phyloP scores from a whole-genome alignment of 2,797 vertebrate genomes.

The Megalops cyprinoides region DNA sequence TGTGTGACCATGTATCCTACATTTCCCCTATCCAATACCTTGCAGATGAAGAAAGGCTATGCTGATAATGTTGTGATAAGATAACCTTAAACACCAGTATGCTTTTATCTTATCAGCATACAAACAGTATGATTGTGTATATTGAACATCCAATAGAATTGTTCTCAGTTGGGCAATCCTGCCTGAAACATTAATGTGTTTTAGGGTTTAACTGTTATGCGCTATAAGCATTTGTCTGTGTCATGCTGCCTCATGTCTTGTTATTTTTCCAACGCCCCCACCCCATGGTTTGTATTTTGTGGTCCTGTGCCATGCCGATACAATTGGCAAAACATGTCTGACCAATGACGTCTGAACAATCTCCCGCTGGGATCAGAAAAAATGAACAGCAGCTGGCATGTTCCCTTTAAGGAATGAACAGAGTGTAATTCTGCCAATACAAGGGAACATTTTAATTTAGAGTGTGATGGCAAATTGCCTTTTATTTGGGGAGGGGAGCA shows the following conservation, averaged over 20 bases:
- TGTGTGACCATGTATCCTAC: background rate
- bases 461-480: no score
- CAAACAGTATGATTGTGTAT: background rate
- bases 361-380: background rate
- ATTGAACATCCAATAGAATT: background rate
- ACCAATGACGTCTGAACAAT: background rate
- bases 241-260: no score
- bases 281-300: no score
- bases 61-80: background rate
- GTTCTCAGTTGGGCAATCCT: background rate
- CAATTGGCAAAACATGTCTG: no score
- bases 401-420: background rate
- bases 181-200: background rate
- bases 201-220: background rate
- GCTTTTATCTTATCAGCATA: background rate
- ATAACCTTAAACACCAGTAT: background rate
- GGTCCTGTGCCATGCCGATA: no score
- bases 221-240: background rate
- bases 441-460: background rate
- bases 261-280: no score
- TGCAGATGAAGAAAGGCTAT: background rate
- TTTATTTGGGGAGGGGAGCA: no score
- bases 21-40: background rate
- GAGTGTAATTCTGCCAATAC: background rate
- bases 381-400: background rate